These are phyloP conservation scores for Nomada fabriciana DNA, from an alignment of 2,888 invertebrate genomes.

Conservation along the genomic window DNA sequence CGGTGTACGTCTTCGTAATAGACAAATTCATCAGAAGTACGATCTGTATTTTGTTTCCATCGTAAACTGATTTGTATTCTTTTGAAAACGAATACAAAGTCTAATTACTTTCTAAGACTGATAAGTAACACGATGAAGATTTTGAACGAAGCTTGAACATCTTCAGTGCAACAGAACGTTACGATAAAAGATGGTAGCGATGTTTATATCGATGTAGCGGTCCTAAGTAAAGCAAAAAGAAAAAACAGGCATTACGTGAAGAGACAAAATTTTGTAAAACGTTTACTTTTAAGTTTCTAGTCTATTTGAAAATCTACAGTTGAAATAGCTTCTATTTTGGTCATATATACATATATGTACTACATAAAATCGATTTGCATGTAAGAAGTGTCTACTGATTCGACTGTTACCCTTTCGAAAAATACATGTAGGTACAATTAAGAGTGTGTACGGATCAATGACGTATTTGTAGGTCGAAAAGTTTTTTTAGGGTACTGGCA, in stretches of 20 bases:
- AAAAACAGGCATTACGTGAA: slow-evolving; percentile 57
- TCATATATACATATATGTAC: slow-evolving; percentile 65
- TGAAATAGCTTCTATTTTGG: slow-evolving; percentile 77
- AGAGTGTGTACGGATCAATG: slow-evolving; percentile 70
- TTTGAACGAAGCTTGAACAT: slow-evolving; percentile 50
- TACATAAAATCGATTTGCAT: slow-evolving; percentile 66
- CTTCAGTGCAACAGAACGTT: slow-evolving; percentile 59
- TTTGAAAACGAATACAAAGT: slow-evolving; percentile 51
- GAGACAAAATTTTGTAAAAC: slow-evolving; percentile 72
- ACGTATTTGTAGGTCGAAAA: slow-evolving; percentile 47
- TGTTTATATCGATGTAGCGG: slow-evolving; percentile 70
- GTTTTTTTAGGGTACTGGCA: slow-evolving; percentile 31
- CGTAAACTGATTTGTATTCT: slow-evolving; percentile 60
- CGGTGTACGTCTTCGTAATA: slow-evolving; percentile 64
- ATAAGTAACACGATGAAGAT: slow-evolving; percentile 73
- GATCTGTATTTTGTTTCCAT: slow-evolving; percentile 69
- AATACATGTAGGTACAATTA: slow-evolving; percentile 55
- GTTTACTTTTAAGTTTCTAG: slow-evolving; percentile 79
- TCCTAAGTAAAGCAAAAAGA: slow-evolving; percentile 63
- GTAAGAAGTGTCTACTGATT: slow-evolving; percentile 66
- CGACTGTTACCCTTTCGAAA: slow-evolving; percentile 57
- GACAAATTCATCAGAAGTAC: slow-evolving; percentile 52
- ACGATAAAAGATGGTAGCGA: slow-evolving; percentile 58
- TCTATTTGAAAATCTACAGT: slow-evolving; percentile 74
- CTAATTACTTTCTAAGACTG: slow-evolving; percentile 82